Base-by-base conservation (phyloP, 2,113 vertebrate genomes). In the Talpa occidentalis region DNA sequence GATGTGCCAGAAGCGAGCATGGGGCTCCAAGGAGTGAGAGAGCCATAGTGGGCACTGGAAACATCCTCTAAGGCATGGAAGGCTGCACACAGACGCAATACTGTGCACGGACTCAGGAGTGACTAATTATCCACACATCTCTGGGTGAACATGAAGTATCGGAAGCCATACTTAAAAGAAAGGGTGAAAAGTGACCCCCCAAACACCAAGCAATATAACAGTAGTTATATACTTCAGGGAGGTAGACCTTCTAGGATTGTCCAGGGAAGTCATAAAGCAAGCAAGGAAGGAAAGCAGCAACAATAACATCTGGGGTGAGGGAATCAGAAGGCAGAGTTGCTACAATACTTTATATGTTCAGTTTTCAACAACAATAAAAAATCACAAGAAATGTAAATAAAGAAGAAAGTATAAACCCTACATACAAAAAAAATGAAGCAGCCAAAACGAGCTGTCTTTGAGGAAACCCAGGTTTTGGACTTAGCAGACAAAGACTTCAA, bases 401-500 rank as follows among this genome's bases (percentile, higher is more conserved):
- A 83, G 44, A 91, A 62, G 49, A 91, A 93, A 70, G 28, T 10
- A 79, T 76, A 32, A 88, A 35, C 17, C 49, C 60, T 73, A 73
- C 35, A 14, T 17, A 81, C 64, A 40, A 69, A 52, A 84, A 84
- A 76, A 66, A 70, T 77, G 87, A 70, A 84, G 35, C 42, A 92
- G 30, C 8, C 28, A 52, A 88, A 90, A 59, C 69, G 84, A 94
- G 64, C 74, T 93, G 56, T 86, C 83, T 93, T 93, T 94, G 82
- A 96, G 82, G 59, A 91, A 93, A 88, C 35, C 52, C 90, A 95
- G 82, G 70, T 91, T 96, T 94, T 74, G 24, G 88, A 79, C 21
- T 59, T 69, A 70, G 47, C 86, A 94, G 74, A 91, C 40, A 87
- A 94, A 94, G 37, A 87, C 69, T 86, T 96, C 90, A 96, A 91